Conservation (phyloP, 1,140 invertebrate species). For the Achroia grisella region DNA sequence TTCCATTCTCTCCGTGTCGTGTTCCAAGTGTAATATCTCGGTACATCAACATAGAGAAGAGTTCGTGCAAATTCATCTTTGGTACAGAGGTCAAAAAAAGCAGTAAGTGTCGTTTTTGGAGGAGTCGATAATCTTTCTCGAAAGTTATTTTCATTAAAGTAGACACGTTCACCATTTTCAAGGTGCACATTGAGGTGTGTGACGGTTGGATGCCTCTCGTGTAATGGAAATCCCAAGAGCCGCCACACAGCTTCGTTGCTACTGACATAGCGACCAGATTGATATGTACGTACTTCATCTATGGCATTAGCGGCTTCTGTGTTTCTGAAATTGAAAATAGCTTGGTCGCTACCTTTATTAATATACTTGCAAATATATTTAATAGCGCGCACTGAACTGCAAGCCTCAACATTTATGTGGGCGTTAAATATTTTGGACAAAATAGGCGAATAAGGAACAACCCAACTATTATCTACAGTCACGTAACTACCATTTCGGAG, state of each 20-base stretch:
- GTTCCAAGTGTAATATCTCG: conserved; percentile 18
- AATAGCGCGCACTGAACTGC: background rate
- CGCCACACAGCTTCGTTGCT: conserved; percentile 55
- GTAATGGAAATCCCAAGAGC: conserved; percentile 22
- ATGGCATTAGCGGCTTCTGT: background rate
- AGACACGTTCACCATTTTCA: conserved; percentile 23
- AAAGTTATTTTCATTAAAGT: conserved; percentile 22
- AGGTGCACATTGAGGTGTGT: conserved; percentile 22
- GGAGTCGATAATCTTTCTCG: conserved; percentile 14
- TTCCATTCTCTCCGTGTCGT: conserved; percentile 15
- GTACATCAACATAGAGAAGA: conserved; percentile 21
- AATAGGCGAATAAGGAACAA: conserved; percentile 48
- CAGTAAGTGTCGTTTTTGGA: conserved; percentile 36
- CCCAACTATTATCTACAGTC: conserved; percentile 43
- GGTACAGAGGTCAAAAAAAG: conserved; percentile 34
- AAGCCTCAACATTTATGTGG: background rate
- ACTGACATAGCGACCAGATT: conserved; percentile 58
- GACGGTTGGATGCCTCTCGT: conserved; percentile 26
- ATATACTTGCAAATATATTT: background rate
- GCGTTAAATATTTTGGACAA: conserved; percentile 36
- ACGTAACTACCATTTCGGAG: conserved; percentile 18
- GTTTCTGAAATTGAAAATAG: background rate
- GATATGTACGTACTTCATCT: conserved; percentile 22
- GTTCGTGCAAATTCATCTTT: conserved; percentile 26
- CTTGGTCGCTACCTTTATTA: background rate